Base-by-base conservation (phyloP, 2,797 vertebrate genomes). In the Fratercula arctica region DNA sequence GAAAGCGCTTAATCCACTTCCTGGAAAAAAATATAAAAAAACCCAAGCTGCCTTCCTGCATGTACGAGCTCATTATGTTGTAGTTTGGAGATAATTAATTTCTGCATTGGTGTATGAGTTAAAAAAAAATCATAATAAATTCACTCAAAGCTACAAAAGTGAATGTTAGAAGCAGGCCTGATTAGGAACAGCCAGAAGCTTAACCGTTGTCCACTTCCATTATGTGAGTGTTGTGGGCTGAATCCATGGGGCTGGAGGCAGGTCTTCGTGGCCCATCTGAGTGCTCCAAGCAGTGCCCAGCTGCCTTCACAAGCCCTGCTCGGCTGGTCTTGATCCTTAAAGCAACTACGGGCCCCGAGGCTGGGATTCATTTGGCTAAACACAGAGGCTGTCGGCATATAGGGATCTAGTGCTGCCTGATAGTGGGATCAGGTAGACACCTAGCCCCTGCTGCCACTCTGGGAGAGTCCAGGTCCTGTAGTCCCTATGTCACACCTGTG, bases 61-160 rank as follows among this genome's bases (percentile, higher is more conserved):
- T 39, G 3, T 57, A 29, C 45, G 35, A 89, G 14, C 41, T 70
- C 41, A 69, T 63, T 59, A 61, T 33, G 37, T 31, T 91, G 67
- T 46, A 85, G 25, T 63, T 93, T 70, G 56, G 74, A 77, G 31
- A 53, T 11, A 86, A 92, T 8, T 35, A 41, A 84, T 77, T 87
- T 74, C 83, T 94, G 31, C 45, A 67, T 84, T 14, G 45, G 7
- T 76, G 23, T 41, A 77, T 6, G 25, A 87, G 51, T 75, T 60
- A 21, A 76, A 73, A 64, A 66, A 66, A 86, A 64, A 72, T 67
- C 11, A 10, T 25, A 39, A 68, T 69, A 66, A 84, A 31, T 16
- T 69, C 90, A 39, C 50, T 82, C 15, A 85, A 13, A 92, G 39
- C 68, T 79, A 54, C 9, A 76, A 63, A 82, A 26, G 1, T 89